These are phyloP conservation scores for Eupristina koningsbergeri DNA, from an alignment of 1,140 invertebrate species.

Conservation along the genomic window DNA sequence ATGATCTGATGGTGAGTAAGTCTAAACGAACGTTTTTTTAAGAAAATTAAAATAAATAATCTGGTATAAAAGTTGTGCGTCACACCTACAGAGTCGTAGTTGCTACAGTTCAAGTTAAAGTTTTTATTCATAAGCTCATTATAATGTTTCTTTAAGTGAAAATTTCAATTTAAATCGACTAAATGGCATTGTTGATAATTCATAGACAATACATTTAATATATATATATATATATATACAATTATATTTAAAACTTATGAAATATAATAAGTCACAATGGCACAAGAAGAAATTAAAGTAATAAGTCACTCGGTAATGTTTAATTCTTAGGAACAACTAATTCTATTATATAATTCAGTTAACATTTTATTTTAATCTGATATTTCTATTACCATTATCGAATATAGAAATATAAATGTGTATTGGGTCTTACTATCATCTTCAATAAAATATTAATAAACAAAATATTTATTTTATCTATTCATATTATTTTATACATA, in stretches of 20 bases:
- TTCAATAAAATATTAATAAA: too few relatives aligned
- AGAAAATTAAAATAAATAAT: conserved; percentile 52
- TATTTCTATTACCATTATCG: conserved; percentile 29
- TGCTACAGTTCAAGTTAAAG: not conserved
- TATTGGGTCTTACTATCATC: not conserved
- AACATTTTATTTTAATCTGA: not conserved
- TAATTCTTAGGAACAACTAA: conserved; percentile 16
- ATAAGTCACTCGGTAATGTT: conserved; percentile 28
- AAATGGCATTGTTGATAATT: conserved; percentile 52
- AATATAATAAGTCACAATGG: not conserved
- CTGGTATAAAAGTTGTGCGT: conserved; percentile 41
- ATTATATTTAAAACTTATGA: conserved; percentile 51
- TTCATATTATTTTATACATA: too few relatives aligned
- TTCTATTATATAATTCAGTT: not conserved
- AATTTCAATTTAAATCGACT: conserved; percentile 52
- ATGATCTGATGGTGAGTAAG: conserved; percentile 40
- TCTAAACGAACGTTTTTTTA: conserved; percentile 49
- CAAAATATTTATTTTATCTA: too few relatives aligned
- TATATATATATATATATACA: conserved; percentile 45
- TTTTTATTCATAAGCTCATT: conserved; percentile 27
- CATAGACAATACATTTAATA: conserved; percentile 31
- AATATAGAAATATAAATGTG: conserved; percentile 20
- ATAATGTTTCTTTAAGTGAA: conserved; percentile 37
- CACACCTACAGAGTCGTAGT: not conserved
- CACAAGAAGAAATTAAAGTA: not conserved